phyloP scores from a whole-genome alignment of 2,113 vertebrate genomes.

The Amphiprion percula region DNA sequence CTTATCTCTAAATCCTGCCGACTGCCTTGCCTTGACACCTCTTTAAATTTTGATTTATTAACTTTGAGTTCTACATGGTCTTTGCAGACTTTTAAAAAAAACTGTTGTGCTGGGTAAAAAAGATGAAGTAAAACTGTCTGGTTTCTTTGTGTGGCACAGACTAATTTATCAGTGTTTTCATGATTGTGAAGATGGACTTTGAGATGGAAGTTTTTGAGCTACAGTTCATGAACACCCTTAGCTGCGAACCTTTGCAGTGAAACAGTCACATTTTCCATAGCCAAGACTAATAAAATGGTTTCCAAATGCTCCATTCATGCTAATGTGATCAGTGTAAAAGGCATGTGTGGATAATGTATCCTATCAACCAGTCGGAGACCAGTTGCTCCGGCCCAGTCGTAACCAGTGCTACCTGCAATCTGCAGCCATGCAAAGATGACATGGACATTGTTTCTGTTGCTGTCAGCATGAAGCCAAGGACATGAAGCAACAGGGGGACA shows the following conservation, averaged over 20 bases:
- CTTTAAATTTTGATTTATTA: slow-evolving; percentile 29
- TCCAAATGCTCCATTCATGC: slow-evolving; percentile 27
- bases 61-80: slow-evolving; percentile 17
- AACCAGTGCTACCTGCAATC: slow-evolving; percentile 26
- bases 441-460: slow-evolving; percentile 44
- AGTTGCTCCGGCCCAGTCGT: slow-evolving; percentile 47
- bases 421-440: slow-evolving; percentile 44
- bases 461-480: slow-evolving; percentile 45
- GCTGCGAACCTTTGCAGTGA: slow-evolving; percentile 1
- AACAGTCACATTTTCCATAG: slow-evolving; percentile 23
- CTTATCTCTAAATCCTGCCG: slow-evolving; percentile 23
- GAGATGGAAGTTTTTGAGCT: slow-evolving; percentile 7
- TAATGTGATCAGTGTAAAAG: slow-evolving; percentile 38
- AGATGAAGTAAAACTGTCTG: neutral
- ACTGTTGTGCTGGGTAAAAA: neutral
- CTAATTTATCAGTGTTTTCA: slow-evolving; percentile 30
- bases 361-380: slow-evolving; percentile 52
- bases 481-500: slow-evolving; percentile 35
- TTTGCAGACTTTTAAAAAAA: slow-evolving; percentile 13
- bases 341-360: slow-evolving; percentile 34
- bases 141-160: neutral
- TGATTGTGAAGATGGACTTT: slow-evolving; percentile 19
- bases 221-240: neutral
- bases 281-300: slow-evolving; percentile 13
- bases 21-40: slow-evolving; percentile 4